These are phyloP conservation scores for Cheilosia urbana DNA, from an alignment of 2,888 invertebrate species.

Conservation along the genomic window DNA sequence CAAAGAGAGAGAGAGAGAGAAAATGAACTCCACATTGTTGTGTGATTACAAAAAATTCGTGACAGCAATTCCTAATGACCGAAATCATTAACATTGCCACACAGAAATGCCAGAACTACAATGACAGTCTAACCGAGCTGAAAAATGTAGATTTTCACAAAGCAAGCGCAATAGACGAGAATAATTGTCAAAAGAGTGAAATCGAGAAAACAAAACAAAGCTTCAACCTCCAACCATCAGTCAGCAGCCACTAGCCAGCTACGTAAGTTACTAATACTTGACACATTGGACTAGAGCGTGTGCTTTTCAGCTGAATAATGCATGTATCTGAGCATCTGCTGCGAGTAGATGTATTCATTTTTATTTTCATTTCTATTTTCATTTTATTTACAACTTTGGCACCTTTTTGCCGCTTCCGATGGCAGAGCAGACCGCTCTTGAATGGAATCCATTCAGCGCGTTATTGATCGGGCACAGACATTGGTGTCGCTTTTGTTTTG, in stretches of 20 bases:
- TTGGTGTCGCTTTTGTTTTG: slow-evolving; percentile 30
- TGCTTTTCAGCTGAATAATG: slow-evolving; percentile 58
- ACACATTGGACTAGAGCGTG: slow-evolving; percentile 48
- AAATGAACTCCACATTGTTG: slow-evolving; percentile 19
- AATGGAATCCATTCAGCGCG: slow-evolving; percentile 32
- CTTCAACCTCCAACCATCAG: background rate
- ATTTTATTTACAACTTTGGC: slow-evolving; percentile 26
- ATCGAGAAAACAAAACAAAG: slow-evolving; percentile 34
- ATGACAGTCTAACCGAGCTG: slow-evolving; percentile 51
- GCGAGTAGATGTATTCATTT: background rate
- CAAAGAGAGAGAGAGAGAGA: slow-evolving; percentile 7
- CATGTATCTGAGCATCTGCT: slow-evolving; percentile 23
- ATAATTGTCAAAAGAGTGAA: slow-evolving; percentile 51
- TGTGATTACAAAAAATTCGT: slow-evolving; percentile 55
- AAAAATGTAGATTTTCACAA: slow-evolving; percentile 31
- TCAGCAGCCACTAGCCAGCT: background rate
- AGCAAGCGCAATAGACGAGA: slow-evolving; percentile 2
- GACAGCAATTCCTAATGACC: slow-evolving; percentile 68
- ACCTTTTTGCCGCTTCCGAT: slow-evolving; percentile 42
- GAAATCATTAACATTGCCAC: slow-evolving; percentile 63
- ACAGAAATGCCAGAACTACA: slow-evolving; percentile 54
- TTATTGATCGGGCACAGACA: slow-evolving; percentile 41
- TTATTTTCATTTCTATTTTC: slow-evolving; percentile 2
- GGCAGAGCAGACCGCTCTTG: slow-evolving; percentile 32
- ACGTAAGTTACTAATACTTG: slow-evolving; percentile 45